Conservation (phyloP, 2,113 vertebrate species). For the Micronycteris hirsuta region DNA sequence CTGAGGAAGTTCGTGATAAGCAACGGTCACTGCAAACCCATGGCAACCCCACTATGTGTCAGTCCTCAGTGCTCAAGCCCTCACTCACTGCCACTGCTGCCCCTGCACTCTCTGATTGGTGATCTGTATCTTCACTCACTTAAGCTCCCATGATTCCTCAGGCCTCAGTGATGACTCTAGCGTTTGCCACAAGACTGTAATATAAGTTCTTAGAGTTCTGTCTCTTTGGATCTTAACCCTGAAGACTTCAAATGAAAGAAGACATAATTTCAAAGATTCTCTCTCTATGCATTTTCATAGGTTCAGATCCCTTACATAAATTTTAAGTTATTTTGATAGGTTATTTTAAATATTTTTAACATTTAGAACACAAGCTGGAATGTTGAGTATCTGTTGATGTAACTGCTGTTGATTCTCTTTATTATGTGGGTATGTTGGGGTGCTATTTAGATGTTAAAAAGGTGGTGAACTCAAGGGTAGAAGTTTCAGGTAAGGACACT, state of each 20-base stretch:
- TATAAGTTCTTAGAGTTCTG: not conserved
- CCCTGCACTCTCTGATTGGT: too few species aligned
- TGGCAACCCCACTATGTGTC: too few species aligned
- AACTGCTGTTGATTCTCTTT: not conserved
- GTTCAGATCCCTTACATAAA: conserved; percentile 40
- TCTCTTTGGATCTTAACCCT: not conserved
- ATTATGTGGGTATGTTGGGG: not conserved
- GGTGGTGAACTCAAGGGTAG: not conserved
- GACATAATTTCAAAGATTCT: not conserved
- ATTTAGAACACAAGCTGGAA: not conserved
- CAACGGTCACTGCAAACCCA: too few species aligned
- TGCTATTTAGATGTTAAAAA: not conserved
- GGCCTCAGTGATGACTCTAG: not conserved
- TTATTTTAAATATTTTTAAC: not conserved
- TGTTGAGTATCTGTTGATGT: too few species aligned
- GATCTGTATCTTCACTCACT: not conserved
- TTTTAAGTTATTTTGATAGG: conserved; percentile 39
- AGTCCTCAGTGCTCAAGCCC: too few species aligned
- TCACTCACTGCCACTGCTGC: too few species aligned
- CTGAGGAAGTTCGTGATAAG: too few species aligned
- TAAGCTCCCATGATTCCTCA: not conserved
- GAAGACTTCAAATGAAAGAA: not conserved
- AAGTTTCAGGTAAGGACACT: too few species aligned
- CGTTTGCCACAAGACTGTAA: not conserved
- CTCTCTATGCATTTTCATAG: not conserved